Percentiles rank a stretch among this genome's conserved stretches.
These are phyloP conservation scores for Leuciscus waleckii DNA, from an alignment of 2,797 vertebrate genomes.

Conservation along the genomic window DNA sequence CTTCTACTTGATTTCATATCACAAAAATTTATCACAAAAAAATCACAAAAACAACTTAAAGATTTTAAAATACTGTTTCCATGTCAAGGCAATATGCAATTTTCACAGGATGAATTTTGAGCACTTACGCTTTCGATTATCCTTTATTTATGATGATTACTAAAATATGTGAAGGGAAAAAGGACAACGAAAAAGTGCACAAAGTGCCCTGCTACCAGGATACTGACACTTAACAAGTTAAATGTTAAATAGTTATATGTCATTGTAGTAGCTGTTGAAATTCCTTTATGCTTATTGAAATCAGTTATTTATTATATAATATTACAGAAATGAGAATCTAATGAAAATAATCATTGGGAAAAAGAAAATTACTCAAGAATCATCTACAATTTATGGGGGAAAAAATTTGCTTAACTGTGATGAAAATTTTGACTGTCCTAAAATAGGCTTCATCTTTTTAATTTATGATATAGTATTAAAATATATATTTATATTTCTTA, in stretches of 20 bases:
- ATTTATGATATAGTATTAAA: no score
- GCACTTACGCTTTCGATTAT: neutral
- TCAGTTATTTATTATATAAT: neutral
- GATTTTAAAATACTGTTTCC: no score
- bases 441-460: neutral
- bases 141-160: neutral
- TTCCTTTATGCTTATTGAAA: neutral
- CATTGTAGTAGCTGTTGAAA: neutral
- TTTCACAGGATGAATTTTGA: no score
- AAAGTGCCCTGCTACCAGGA: no score
- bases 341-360: neutral
- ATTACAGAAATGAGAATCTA: neutral
- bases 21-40: no score
- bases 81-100: no score
- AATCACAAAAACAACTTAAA: no score
- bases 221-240: no score
- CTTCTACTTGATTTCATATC: neutral
- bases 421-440: neutral
- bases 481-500: neutral
- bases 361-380: neutral
- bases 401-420: neutral
- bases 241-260: neutral
- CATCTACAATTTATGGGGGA: neutral
- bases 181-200: no score
- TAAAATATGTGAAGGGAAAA: neutral